Base-by-base conservation (phyloP, 92 coral and sea anemone species). In the Pocillopora grandis region DNA sequence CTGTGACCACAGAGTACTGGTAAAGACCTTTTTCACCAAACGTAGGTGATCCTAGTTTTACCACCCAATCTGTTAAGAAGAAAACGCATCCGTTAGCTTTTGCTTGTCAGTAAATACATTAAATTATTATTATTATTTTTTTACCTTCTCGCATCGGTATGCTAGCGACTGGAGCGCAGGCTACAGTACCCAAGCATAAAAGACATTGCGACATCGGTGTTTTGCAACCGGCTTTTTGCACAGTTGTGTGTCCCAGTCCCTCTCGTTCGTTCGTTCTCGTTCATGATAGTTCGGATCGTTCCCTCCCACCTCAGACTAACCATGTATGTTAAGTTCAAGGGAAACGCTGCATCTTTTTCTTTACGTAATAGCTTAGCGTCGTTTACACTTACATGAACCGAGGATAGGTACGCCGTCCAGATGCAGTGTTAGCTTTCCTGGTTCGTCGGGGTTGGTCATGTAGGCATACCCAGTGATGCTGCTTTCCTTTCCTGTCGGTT, bases 401-500 rank as follows among this genome's bases (percentile, higher is more conserved):
- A 87, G 88, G 27, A 87, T 4, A 3, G 90, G 93, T 2, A 61
- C 77, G 20, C 85, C 88, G 27, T 90, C 88, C 16, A 90, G 80
- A 72, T 86, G 93, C 9, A 90, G 77, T 70, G 72, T 90, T 5
- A 90, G 86, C 56, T 90, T 86, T 18, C 93, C 93, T 42, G 93
- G 93, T 60, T 69, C 82, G 12, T 82, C 73, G 19, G 90, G 82
- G 67, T 90, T 79, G 1, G 90, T 84, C 36, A 63, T 58, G 78
- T 90, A 90, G 59, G 90, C 93, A 61, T 90, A 90, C 8, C 93
- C 93, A 12, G 93, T 90, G 10, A 90, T 90, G 23, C 58, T 88
- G 17, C 78, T 90, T 4, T 56, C 65, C 4, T 83, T 79, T 11
- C 93, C 93, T 3, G 83, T 81, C 42, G 86, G 88, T 52, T 79